Base-by-base conservation (phyloP, 1,140 invertebrate genomes). In the Wasmannia auropunctata region DNA sequence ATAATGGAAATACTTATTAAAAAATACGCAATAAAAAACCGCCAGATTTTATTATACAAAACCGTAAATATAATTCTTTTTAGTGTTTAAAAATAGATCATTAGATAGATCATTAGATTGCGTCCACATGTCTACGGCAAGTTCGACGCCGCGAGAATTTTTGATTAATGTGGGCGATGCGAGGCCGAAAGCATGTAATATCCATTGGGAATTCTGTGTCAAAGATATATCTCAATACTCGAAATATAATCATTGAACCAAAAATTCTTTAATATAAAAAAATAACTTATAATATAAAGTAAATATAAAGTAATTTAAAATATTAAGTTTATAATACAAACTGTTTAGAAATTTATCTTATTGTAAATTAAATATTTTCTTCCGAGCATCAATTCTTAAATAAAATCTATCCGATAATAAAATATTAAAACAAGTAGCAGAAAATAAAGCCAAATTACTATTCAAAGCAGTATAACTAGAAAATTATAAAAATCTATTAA, bases 81-180 rank as follows among this genome's bases (percentile, higher is more conserved):
- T 34, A 51, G 11, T n/a, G 40, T 49, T 72, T 70, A 72, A 87
- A 87, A 76, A 80, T 89, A 76, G 87, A 90, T 89, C 87, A 89
- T 88, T 54, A 87, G 81, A 80, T 89, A 76, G 87, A 90, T 89
- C 87, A 89, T 88, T 54, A n/a, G 88, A 89, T 89, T 67, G 40
- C 22, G 69, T 70, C 40, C 63, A 86, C 84, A 81, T 86, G 37
- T 56, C 46, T 60, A 70, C 62, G 54, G 56, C 56, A 87, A 60
- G 70, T 89, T 89, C 22, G 85, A 87, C 77, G 72, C 72, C 70
- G 34, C 65, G 56, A 77, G 85, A 84, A 90, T 90, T 87, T 79
- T 49, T 54, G 34, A 89, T 89, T 79, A 84, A 49, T 58, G 51
- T 28, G 25, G 37, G 28, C 28, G 22, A 22, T 49, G 76, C 54